Evolutionary conservation across 2,113 vertebrate species (phyloP), one percentile per base, ranked within the genome.

Genomic region (Sarotherodon lohbergeri): DNA sequence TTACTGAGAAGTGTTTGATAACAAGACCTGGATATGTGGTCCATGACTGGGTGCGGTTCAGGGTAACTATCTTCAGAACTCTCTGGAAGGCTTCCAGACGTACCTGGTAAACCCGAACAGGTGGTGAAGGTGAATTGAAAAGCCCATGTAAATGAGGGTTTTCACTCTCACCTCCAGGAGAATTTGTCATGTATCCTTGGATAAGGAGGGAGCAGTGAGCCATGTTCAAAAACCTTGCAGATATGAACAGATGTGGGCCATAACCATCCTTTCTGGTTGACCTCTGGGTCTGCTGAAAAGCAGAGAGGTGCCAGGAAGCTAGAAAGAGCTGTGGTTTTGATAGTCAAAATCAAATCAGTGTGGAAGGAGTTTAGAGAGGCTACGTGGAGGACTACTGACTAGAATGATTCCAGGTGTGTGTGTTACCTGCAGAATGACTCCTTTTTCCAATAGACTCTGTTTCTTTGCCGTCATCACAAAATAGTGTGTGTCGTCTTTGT

Each of bases 381-480:
- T 12, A 73, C 0, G 0, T 5, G 46, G 39, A 46, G 10, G 19
- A 39, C 61, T 66, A 39, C 34, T 68, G 61, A 68, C 61, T 39
- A 22, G 11, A 59, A 22, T 59, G 5, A 41, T 32, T 52, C 16
- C 14, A 71, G 48, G 78, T 81, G 78, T 29, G 29, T 7, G 68
- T 63, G 7, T 52, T 63, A 87, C 86, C 86, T 97, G 97, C n/a
- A 97, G 89, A 91, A 99, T 98, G 82, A 99, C 99, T 57, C 97
- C 97, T 95, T 99, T 99, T 52, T 98, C 97, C 95, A 99, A 90
- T 79, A 99, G 95, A 91, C 98, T 99, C 93, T 98, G 98, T 81
- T 99, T 99, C 96, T 99, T 99, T 82, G 99, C 99, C 1, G 99
- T 99, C 99, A 99, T 99, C 39, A 99, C 98, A 76, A 99, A 99